Evolutionary conservation across 35 echinoderm and acorn worm genomes (phyloP).

Genomic region (Lytechinus variegatus): DNA sequence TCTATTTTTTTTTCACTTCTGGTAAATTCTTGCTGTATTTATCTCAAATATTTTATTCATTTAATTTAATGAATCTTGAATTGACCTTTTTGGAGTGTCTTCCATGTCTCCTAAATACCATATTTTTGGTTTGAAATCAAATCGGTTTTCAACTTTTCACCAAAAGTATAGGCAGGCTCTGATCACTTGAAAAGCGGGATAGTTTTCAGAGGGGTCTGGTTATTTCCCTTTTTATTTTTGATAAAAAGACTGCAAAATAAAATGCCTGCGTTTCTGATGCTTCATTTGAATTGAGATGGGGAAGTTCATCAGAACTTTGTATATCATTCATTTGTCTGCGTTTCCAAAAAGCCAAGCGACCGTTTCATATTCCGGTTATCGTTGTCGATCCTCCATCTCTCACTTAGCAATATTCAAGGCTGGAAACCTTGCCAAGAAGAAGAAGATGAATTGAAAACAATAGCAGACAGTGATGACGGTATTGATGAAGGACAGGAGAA

Average conservation of each 20-base stretch:
- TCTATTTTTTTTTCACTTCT: neutral
- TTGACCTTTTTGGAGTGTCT: neutral
- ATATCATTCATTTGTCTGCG: neutral
- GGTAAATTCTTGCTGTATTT: neutral
- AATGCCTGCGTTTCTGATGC: neutral
- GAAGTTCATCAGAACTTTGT: neutral
- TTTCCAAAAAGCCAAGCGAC: neutral
- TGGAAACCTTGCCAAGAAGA: neutral
- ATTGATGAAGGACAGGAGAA: constrained; percentile 24
- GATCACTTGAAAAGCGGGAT: no score
- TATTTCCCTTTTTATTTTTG: neutral
- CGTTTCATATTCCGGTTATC: neutral
- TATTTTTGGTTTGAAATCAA: neutral
- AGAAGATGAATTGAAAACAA: constrained; percentile 18
- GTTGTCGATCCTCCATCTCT: neutral
- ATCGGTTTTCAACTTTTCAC: neutral
- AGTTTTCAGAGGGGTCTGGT: no score
- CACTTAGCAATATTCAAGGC: neutral
- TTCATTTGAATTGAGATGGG: neutral
- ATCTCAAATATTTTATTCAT: neutral
- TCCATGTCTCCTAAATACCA: neutral
- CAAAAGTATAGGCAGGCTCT: neutral
- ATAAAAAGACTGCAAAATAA: neutral
- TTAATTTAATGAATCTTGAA: neutral
- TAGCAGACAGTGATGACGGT: constrained; percentile 23